Percentiles rank a stretch among this genome's conserved stretches.
phyloP scores from a whole-genome alignment of 2,113 vertebrate species.

The Rhabdomys dilectus region DNA sequence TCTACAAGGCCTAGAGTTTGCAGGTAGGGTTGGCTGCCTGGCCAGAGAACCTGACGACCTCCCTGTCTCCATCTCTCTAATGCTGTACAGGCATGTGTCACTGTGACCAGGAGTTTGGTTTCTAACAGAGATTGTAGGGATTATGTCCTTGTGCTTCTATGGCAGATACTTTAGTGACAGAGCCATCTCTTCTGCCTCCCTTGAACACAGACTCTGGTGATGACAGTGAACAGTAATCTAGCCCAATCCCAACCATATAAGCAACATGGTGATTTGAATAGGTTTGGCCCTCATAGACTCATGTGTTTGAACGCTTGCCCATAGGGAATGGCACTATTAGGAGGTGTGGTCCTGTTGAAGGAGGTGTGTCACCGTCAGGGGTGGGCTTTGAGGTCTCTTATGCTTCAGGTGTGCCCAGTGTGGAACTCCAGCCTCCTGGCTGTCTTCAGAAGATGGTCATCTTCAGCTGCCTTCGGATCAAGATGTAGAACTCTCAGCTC shows the following conservation, averaged over 20 bases:
- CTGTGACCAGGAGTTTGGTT: background rate
- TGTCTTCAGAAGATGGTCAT: too few species aligned
- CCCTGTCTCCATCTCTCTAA: background rate
- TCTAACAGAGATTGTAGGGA: background rate
- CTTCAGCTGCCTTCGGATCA: too few species aligned
- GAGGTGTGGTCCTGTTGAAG: too few species aligned
- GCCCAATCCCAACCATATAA: background rate
- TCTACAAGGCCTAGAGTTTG: background rate
- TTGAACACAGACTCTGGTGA: background rate
- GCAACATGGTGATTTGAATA: background rate
- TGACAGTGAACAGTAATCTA: background rate
- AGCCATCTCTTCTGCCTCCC: background rate
- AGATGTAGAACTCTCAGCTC: too few species aligned
- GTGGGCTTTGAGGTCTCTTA: too few species aligned
- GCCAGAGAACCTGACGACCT: background rate
- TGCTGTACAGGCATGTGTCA: background rate
- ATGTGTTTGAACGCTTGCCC: too few species aligned
- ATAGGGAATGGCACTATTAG: too few species aligned
- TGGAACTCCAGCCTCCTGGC: too few species aligned
- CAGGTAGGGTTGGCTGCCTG: background rate
- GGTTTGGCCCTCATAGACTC: too few species aligned
- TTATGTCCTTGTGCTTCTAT: background rate
- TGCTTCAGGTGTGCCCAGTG: too few species aligned
- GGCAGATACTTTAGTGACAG: background rate
- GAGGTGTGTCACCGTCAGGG: too few species aligned